Evolutionary conservation across 1,140 invertebrate species (phyloP).

Genomic region (Platorchestia sp.): DNA sequence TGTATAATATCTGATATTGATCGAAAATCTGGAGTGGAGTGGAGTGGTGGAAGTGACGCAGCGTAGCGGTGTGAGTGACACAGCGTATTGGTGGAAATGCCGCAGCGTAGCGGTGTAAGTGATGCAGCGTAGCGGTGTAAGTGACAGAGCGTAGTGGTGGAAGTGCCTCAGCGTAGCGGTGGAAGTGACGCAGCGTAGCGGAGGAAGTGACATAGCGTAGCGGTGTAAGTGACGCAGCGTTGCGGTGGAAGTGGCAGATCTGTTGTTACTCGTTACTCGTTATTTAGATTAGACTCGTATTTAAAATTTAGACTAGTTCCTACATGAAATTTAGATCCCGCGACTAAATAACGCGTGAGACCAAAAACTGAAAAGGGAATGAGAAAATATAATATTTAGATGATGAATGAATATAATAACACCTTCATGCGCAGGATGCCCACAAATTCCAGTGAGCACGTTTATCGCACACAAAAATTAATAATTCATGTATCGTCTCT

Average conservation of each 20-base stretch:
- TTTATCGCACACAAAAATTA: neutral
- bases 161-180: too few relatives aligned
- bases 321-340: neutral
- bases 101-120: too few relatives aligned
- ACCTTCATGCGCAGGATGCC: neutral
- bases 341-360: neutral
- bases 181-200: too few relatives aligned
- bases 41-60: too few relatives aligned
- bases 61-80: too few relatives aligned
- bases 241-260: neutral
- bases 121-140: too few relatives aligned
- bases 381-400: neutral
- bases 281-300: neutral
- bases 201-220: too few relatives aligned
- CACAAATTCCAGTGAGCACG: neutral
- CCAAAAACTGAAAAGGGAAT: neutral
- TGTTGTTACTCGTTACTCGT: neutral
- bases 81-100: too few relatives aligned
- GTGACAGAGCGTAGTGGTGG: too few relatives aligned
- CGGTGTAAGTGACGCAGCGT: too few relatives aligned
- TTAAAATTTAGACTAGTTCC: neutral
- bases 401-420: neutral
- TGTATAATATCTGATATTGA: neutral
- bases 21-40: neutral
- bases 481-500: slow-evolving; percentile 16